phyloP scores from a whole-genome alignment of 35 echinoderm and acorn worm species.

The Apostichopus parvimensis region DNA sequence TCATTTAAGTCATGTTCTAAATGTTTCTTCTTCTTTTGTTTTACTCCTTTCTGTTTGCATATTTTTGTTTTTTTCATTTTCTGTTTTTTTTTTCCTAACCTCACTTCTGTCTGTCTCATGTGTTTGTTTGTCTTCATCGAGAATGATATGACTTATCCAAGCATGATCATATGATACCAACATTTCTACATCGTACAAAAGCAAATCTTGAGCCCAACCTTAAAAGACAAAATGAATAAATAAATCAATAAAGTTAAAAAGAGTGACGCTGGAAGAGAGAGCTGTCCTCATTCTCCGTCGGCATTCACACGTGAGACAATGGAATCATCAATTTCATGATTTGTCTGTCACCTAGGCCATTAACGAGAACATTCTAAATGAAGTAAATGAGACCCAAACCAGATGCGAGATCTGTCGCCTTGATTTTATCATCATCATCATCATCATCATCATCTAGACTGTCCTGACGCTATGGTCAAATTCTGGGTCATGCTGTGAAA shows the following conservation, averaged over 20 bases:
- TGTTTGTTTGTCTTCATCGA: too few relatives aligned
- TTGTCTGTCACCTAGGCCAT: background rate
- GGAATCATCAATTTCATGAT: background rate
- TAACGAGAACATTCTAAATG: background rate
- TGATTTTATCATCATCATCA: background rate
- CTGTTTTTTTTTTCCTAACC: background rate
- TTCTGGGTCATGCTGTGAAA: background rate
- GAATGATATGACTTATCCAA: too few relatives aligned
- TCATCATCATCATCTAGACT: background rate
- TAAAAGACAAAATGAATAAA: too few relatives aligned
- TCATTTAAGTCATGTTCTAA: too few relatives aligned
- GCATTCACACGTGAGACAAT: background rate
- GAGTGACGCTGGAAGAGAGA: background rate
- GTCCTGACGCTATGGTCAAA: background rate
- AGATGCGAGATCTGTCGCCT: background rate
- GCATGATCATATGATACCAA: too few relatives aligned
- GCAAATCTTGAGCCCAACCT: too few relatives aligned
- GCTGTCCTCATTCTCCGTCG: background rate
- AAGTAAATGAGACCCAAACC: background rate
- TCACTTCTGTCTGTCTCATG: too few relatives aligned
- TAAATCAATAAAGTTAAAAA: background rate
- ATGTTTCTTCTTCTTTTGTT: too few relatives aligned
- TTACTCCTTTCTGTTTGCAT: background rate
- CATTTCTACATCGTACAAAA: too few relatives aligned
- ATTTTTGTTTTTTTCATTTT: background rate